A percentile compares a stretch with the other conserved stretches of the same genome.
Evolutionary conservation across 1,140 invertebrate genomes (phyloP).

Genomic region (Habropoda laboriosa): DNA sequence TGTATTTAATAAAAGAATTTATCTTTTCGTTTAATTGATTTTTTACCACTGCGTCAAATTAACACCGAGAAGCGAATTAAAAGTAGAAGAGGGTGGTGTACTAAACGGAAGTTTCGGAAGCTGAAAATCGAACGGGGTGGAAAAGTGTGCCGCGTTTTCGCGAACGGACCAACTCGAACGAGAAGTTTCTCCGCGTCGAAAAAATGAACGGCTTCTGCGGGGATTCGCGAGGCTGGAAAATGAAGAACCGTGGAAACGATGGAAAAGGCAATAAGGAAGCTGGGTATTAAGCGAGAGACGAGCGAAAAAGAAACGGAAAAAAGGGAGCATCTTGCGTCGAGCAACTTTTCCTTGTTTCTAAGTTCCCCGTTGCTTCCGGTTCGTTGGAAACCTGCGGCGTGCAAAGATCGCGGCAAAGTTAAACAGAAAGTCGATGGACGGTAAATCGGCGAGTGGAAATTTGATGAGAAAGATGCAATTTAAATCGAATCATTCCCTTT

Average conservation of each 20-base stretch:
- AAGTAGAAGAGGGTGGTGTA: no score
- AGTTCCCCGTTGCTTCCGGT: background rate
- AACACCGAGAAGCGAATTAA: no score
- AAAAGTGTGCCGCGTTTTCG: background rate
- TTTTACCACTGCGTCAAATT: no score
- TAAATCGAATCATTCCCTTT: background rate
- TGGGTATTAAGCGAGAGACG: background rate
- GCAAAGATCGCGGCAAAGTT: constrained; percentile 4
- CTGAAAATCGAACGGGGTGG: constrained; percentile 1
- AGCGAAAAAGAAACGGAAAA: background rate
- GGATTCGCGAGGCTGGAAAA: constrained; percentile 11
- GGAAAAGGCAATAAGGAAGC: background rate
- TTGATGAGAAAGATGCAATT: background rate
- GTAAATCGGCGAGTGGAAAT: background rate
- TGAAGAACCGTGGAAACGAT: background rate
- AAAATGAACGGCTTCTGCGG: constrained; percentile 2
- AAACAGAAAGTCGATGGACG: background rate
- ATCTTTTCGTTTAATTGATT: no score
- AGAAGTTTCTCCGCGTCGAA: constrained; percentile 12
- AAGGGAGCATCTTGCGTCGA: background rate
- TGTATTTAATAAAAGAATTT: no score
- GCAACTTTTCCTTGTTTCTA: constrained; percentile 8
- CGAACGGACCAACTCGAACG: constrained; percentile 8
- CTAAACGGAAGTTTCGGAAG: no score
- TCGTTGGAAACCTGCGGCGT: background rate